Percentiles rank a stretch among this genome's conserved stretches.
Conservation (phyloP, 2,888 invertebrate species). For the Hirtodrosophila confusa region DNA sequence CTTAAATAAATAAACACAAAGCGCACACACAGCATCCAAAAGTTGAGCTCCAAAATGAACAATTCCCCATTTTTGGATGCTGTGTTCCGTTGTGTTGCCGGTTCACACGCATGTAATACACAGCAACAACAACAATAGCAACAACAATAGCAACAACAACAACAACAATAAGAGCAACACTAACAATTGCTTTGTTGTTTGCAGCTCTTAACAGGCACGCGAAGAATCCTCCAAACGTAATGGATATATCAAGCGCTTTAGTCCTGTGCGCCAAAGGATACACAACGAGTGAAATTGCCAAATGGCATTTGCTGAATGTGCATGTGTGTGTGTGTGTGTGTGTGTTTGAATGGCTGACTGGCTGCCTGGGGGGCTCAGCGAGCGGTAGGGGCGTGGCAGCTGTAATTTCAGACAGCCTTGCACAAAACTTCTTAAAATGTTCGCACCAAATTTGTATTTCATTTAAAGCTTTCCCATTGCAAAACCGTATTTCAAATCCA, state of each 20-base stretch:
- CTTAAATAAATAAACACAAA: conserved; percentile 72
- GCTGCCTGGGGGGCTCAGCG: neutral
- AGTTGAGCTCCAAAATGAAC: conserved; percentile 62
- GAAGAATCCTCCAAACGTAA: conserved; percentile 75
- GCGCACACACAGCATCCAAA: conserved; percentile 35
- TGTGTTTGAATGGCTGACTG: conserved; percentile 16
- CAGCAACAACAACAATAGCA: conserved; percentile 33
- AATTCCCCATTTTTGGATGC: conserved; percentile 52
- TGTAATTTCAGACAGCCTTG: conserved; percentile 41
- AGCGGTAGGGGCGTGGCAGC: conserved; percentile 8
- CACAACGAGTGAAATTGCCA: conserved; percentile 62
- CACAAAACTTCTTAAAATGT: conserved; percentile 29
- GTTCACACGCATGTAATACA: conserved; percentile 72
- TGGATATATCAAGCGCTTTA: conserved; percentile 68
- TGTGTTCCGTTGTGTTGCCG: conserved; percentile 18
- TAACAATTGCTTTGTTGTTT: conserved; percentile 58
- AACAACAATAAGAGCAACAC: conserved; percentile 12
- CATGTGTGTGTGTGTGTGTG: conserved; percentile 9
- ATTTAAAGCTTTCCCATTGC: conserved; percentile 22
- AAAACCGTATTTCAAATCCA: conserved; percentile 8
- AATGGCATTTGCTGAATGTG: conserved; percentile 52
- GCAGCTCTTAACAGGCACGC: conserved; percentile 74
- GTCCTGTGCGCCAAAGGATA: conserved; percentile 53
- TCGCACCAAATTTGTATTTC: conserved; percentile 21
- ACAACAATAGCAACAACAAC: no score